Evolutionary conservation across 2,797 vertebrate species (phyloP), one percentile per base, ranked within the genome.

Genomic region (Melanitta fusca): DNA sequence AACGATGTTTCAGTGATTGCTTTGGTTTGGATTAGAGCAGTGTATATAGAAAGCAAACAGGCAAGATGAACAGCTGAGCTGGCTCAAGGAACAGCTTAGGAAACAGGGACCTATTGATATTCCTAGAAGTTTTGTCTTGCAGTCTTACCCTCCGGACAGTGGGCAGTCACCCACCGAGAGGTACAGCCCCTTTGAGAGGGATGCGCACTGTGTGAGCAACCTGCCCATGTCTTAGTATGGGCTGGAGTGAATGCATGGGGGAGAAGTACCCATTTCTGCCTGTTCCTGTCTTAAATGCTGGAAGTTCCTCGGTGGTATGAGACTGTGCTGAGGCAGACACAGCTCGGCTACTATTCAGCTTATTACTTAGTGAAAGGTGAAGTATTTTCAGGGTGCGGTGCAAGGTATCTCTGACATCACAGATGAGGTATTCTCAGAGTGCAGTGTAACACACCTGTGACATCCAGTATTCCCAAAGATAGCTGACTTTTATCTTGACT

Each of bases 1-100:
- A 66, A 18, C 57, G 51, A 5, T 16, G 43, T 62, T 72, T 57
- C 73, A 61, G 84, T 6, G 71, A 19, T 66, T 62, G 69, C 90
- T 94, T 90, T 79, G 85, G 60, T 88, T 91, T 87, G 90, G 86
- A 80, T 74, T 51, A 80, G 60, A 70, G 85, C 74, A 39, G 61
- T n/a, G 53, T 13, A 18, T 65, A 25, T 22, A 54, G 71, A 69
- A 53, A 77, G 86, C 86, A 64, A 74, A 20, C 45, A 56, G 93
- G 72, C 70, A 71, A 22, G 86, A 41, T 25, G 74, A 78, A 8
- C 53, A 89, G 85, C 80, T 70, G 74, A 89, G 74, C 78, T 85
- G 91, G 53, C 71, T 85, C 11, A 0, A 65, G 86, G 71, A 71
- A 28, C 45, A 17, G 25, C 10, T 79, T 25, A 56, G 89, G 38